phyloP scores from a whole-genome alignment of 2,888 invertebrate genomes.

The Camponotus fellah region DNA sequence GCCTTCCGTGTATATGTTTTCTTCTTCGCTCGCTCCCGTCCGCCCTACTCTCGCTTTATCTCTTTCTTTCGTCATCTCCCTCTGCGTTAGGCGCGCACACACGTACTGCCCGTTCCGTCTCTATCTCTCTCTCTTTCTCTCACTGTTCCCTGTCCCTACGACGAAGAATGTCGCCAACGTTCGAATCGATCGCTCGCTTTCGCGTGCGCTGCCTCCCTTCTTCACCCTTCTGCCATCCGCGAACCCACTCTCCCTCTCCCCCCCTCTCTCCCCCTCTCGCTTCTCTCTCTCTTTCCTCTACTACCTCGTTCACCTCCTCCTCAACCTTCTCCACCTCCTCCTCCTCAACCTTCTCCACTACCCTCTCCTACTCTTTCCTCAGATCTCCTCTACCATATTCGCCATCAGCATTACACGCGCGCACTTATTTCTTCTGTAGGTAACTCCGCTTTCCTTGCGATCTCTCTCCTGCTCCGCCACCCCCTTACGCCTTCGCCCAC shows the following conservation, averaged over 20 bases:
- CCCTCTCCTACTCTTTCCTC: constrained; percentile 70
- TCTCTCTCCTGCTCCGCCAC: constrained; percentile 67
- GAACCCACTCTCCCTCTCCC: constrained; percentile 48
- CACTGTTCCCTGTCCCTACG: constrained; percentile 76
- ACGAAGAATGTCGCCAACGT: constrained; percentile 83
- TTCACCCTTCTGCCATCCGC: constrained; percentile 59
- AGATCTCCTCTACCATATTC: constrained; percentile 80
- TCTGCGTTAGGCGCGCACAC: constrained; percentile 65
- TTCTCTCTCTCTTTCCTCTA: constrained; percentile 47
- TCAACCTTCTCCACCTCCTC: constrained; percentile 36
- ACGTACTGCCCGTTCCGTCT: constrained; percentile 46
- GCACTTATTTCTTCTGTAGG: constrained; percentile 83
- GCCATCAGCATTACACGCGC: constrained; percentile 84
- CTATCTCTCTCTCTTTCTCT: constrained; percentile 60
- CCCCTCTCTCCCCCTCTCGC: constrained; percentile 36
- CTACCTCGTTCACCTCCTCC: constrained; percentile 28
- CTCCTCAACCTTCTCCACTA: constrained; percentile 67
- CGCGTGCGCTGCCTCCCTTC: constrained; percentile 71
- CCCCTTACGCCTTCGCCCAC: constrained; percentile 65
- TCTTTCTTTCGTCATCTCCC: constrained; percentile 57
- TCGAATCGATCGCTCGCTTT: constrained; percentile 82
- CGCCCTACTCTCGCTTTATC: constrained; percentile 49
- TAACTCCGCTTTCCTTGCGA: constrained; percentile 77
- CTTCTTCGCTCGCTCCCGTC: constrained; percentile 61
- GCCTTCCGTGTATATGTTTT: constrained; percentile 45